phyloP scores from a whole-genome alignment of 2,888 invertebrate species.

The Ectropis crepuscularia region DNA sequence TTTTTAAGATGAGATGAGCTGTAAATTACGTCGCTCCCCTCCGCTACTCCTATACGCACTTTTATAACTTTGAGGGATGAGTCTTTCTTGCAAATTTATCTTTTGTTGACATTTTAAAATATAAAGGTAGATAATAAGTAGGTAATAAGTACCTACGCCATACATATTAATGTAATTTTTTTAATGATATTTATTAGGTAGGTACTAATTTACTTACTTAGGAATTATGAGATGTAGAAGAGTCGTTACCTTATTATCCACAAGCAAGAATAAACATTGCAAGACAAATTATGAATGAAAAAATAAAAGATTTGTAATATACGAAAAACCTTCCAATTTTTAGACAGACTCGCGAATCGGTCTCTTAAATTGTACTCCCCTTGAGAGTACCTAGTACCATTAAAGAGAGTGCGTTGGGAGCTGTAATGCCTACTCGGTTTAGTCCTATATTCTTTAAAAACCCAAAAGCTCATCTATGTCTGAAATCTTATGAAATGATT shows the following conservation, averaged over 20 bases:
- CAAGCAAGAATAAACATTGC: too few species aligned
- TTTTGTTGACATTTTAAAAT: slow-evolving; percentile 17
- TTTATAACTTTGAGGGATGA: slow-evolving; percentile 30
- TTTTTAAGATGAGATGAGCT: slow-evolving; percentile 41
- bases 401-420: slow-evolving; percentile 50
- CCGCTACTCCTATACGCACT: slow-evolving; percentile 16
- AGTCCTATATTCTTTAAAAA: slow-evolving; percentile 21
- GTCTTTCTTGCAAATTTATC: slow-evolving; percentile 15
- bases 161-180: background rate
- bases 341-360: slow-evolving; percentile 45
- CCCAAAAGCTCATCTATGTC: slow-evolving; percentile 17
- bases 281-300: background rate
- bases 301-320: background rate
- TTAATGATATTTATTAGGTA: too few species aligned
- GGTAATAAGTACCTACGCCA: too few species aligned
- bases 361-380: slow-evolving; percentile 53
- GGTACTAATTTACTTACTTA: background rate
- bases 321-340: slow-evolving; percentile 33
- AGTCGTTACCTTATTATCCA: background rate
- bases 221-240: background rate
- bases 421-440: slow-evolving; percentile 29
- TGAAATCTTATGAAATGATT: slow-evolving; percentile 17
- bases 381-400: slow-evolving; percentile 46
- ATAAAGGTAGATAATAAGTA: too few species aligned
- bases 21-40: slow-evolving; percentile 35